These are phyloP conservation scores for Ruditapes philippinarum DNA, from an alignment of 1,140 invertebrate genomes.

Conservation along the genomic window DNA sequence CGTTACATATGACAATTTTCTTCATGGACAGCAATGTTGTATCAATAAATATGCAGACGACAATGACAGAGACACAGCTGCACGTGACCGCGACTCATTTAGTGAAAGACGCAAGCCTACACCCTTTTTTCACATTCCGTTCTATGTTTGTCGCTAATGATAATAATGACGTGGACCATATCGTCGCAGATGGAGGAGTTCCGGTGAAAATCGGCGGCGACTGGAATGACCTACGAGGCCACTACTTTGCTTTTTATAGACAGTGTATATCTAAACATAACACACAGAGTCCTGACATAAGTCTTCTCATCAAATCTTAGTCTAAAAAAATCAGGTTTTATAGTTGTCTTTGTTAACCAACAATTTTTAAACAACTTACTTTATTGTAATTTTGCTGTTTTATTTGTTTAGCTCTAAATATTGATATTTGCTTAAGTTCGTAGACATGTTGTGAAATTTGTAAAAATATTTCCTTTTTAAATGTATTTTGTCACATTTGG, in stretches of 20 bases:
- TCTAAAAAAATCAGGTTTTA: no score
- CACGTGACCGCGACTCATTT: conserved; percentile 58
- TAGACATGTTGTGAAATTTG: no score
- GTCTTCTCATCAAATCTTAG: background rate
- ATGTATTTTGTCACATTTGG: no score
- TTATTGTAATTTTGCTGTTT: no score
- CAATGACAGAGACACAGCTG: conserved; percentile 66
- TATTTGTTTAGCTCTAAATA: no score
- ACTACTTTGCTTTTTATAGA: conserved; percentile 74
- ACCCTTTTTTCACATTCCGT: conserved; percentile 74
- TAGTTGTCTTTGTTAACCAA: no score
- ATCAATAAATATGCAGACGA: conserved; percentile 52
- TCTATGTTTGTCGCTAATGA: conserved; percentile 79
- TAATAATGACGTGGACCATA: conserved; percentile 76
- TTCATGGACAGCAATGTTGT: conserved; percentile 71
- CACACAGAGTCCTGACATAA: conserved; percentile 78
- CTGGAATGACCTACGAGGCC: conserved; percentile 67
- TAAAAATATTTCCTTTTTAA: no score
- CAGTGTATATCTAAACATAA: conserved; percentile 79
- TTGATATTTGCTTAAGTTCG: no score
- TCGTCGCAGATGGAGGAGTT: conserved; percentile 70
- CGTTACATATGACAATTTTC: conserved; percentile 52
- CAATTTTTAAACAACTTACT: no score
- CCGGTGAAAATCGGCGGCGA: conserved; percentile 47
- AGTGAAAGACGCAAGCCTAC: background rate